Evolutionary conservation across 2,888 invertebrate species (phyloP), one percentile per base, ranked within the genome.

Genomic region (Leptodirus hochenwartii): DNA sequence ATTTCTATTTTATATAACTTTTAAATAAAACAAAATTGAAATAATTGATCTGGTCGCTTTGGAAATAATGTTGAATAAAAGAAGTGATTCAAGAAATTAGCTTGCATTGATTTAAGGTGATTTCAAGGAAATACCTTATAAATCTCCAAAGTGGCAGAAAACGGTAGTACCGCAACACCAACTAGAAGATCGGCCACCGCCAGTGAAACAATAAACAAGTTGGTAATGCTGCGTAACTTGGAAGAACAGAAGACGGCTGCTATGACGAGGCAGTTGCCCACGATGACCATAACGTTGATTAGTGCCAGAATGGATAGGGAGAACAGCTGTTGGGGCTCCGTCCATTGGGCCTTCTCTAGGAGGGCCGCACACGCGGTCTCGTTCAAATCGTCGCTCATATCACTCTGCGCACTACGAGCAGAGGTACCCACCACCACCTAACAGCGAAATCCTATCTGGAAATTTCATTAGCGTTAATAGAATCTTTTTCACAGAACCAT

Each of bases 141-240:
- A 5, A 90, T 87, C 56, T 93, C 90, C 65, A 88, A 80, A 13
- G 88, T 84, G 30, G 93, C 84, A 15, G 91, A 90, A 59, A 95
- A 95, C 2, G 95, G 95, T 44, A 96, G 66, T 27, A 96, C 93
- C 13, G 88, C 81, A 4, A 93, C 62, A 2, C 95, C 95, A n/a
- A 96, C 88, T 49, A 91, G 64, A 36, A 96, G 65, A 59, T 96
- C 96, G 25, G 95, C 93, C 12, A 90, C 84, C 0, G 95, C 95
- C 47, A 96, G 65, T 26, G 91, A 93, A 37, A 93, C 88, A 52
- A 96, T 93, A 64, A 96, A 91, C 49, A 88, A 71, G 56, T 96
- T 95, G 37, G 93, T 95, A 43, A 93, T 91, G 41, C 87, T 88
- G 41, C 93, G 70, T 41, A 96, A 66, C 56, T 91, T 91, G 37